phyloP scores from a whole-genome alignment of 2,888 invertebrate genomes.

The Toxonevra muliebris region DNA sequence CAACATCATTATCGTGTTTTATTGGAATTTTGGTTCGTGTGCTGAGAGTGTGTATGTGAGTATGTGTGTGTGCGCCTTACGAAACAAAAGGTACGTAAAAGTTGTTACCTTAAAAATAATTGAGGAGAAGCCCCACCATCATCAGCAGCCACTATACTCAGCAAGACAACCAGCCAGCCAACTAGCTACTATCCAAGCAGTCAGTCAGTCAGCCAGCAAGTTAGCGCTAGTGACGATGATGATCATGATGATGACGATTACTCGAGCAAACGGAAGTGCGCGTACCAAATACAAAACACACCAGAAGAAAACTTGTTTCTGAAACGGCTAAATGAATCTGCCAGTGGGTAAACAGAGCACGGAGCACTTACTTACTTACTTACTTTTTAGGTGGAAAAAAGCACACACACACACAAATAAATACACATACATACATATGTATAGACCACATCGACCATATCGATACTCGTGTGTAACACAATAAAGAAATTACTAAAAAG shows the following conservation, averaged over 20 bases:
- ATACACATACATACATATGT: background rate
- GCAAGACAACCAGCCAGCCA: slow-evolving; percentile 12
- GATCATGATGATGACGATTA: slow-evolving; percentile 17
- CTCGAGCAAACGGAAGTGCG: slow-evolving; percentile 9
- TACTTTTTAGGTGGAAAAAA: background rate
- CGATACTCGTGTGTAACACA: slow-evolving; percentile 21
- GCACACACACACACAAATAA: background rate
- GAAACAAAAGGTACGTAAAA: too few relatives aligned
- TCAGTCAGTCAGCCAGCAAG: slow-evolving; percentile 19
- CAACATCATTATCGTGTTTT: too few relatives aligned
- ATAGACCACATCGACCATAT: slow-evolving; percentile 1
- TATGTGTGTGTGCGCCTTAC: background rate
- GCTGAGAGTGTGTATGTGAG: background rate
- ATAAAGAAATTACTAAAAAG: too few relatives aligned
- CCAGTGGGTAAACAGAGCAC: slow-evolving; percentile 59
- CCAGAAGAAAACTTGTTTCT: slow-evolving; percentile 14
- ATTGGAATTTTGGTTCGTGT: background rate
- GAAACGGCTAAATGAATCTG: slow-evolving; percentile 37
- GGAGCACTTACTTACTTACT: slow-evolving; percentile 11
- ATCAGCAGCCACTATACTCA: background rate
- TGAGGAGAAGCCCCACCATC: too few relatives aligned
- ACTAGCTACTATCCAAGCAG: background rate
- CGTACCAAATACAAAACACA: background rate
- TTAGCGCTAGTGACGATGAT: background rate
- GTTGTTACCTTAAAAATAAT: too few relatives aligned